These are phyloP conservation scores for Fistularia tabacaria DNA, from an alignment of 2,797 vertebrate species.

Conservation along the genomic window DNA sequence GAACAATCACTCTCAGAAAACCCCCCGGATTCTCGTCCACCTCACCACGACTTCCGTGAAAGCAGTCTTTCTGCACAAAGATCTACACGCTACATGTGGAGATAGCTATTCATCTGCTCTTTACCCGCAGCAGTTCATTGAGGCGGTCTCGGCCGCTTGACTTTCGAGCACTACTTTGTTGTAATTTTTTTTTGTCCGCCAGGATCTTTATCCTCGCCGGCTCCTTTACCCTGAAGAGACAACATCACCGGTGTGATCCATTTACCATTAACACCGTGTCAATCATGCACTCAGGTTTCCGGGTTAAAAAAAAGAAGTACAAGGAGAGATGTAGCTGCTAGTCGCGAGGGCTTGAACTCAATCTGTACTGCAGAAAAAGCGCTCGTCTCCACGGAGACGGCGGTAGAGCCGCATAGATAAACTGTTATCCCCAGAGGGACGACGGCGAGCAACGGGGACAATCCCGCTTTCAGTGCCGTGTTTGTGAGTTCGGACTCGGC, in stretches of 20 bases:
- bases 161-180: slow-evolving; percentile 30
- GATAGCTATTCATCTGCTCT: slow-evolving; percentile 2
- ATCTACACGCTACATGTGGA: no score
- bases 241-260: slow-evolving; percentile 38
- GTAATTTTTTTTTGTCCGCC: slow-evolving; percentile 6
- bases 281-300: slow-evolving; percentile 42
- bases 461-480: slow-evolving; percentile 52
- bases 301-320: slow-evolving; percentile 9
- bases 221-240: slow-evolving; percentile 27
- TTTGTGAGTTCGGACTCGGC: slow-evolving; percentile 60
- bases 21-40: no score
- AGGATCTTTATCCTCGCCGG: neutral
- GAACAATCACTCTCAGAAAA: no score
- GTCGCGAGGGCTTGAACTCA: slow-evolving; percentile 66
- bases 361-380: slow-evolving; percentile 46
- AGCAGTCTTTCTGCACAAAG: no score
- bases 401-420: slow-evolving; percentile 37
- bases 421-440: slow-evolving; percentile 31
- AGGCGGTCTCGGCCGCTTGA: slow-evolving; percentile 17
- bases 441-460: slow-evolving; percentile 40
- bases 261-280: slow-evolving; percentile 51
- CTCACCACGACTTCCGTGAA: no score
- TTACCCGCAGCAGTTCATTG: slow-evolving; percentile 1
- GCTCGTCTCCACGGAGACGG: slow-evolving; percentile 14
- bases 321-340: slow-evolving; percentile 38